Conservation (phyloP, 2,888 invertebrate species). For the Cheilosia grossa region DNA sequence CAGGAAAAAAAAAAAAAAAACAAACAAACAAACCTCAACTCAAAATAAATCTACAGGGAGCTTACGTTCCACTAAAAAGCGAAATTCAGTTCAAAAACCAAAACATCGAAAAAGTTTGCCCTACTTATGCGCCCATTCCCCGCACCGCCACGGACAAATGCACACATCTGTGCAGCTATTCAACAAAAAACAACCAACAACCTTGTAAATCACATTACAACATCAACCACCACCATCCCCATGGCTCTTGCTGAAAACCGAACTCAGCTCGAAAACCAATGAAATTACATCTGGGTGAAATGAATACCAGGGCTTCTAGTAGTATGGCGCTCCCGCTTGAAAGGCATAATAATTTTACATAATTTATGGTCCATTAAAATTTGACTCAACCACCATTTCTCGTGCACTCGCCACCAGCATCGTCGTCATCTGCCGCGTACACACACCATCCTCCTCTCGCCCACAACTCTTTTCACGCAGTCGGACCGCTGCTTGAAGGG, state of each 20-base stretch:
- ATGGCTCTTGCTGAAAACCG: not conserved
- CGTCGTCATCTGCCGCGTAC: not conserved
- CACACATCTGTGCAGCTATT: not conserved
- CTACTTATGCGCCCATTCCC: conserved; percentile 17
- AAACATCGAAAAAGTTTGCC: conserved; percentile 27
- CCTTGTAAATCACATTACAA: conserved; percentile 42
- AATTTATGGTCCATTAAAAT: conserved; percentile 74
- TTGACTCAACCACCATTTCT: conserved; percentile 57
- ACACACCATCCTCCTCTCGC: not conserved
- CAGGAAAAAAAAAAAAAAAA: no score
- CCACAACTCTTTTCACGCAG: conserved; percentile 44
- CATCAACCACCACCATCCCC: conserved; percentile 13
- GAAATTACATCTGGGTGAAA: conserved; percentile 44
- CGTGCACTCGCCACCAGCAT: conserved; percentile 36
- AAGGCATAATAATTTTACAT: conserved; percentile 68
- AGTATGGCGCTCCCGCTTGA: conserved; percentile 6
- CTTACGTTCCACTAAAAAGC: not conserved
- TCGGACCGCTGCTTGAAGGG: not conserved
- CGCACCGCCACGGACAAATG: not conserved
- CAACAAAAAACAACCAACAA: not conserved
- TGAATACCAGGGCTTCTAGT: conserved; percentile 24
- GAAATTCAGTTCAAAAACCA: conserved; percentile 8
- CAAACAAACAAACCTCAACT: no score
- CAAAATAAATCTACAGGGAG: not conserved
- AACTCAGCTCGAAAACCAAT: conserved; percentile 30